Evolutionary conservation across 2,113 vertebrate genomes (phyloP), one percentile per base, ranked within the genome.

Genomic region (Delphinapterus leucas): DNA sequence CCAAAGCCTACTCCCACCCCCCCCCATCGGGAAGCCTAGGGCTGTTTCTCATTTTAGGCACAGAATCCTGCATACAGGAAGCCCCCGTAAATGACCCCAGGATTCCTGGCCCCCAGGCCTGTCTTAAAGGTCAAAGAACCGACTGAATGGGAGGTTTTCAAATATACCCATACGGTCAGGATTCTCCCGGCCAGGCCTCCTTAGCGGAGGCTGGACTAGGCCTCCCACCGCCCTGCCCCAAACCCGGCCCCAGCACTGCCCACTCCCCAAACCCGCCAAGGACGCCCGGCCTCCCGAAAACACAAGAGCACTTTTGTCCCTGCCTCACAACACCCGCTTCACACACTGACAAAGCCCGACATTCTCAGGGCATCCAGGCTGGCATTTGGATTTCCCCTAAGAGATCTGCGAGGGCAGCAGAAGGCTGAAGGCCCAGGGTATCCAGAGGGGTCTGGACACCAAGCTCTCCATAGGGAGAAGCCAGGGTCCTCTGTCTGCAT

Each of bases 281-380:
- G 58, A n/a, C 0, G 92, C 90, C 93, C 76, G 83, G 86, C 47
- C 77, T 74, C 71, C 70, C 5, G 8, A 6, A 61, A 97, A n/a
- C 33, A 98, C 96, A 97, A 94, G 82, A 18, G 63, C 82, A 44
- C 83, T 67, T 95, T 58, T 97, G 95, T 95, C 63, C 74, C 23
- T 2, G 61, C 58, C 31, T 53, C 79, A 90, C 98, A 95, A 89
- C 58, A 33, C 82, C 88, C 79, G 9, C 77, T 93, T 94, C 93
- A 89, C 74, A 36, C 0, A 2, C 83, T 63, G 74, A 97, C 96
- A 97, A 97, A 98, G 98, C 86, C 87, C 0, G 0, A 1, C 70
- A 94, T 93, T 97, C 96, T 97, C 33, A 3, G 44, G 47, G 70
- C 74, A 71, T 8, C 36, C 44, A 9, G 47, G 2, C 82, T 67